These are phyloP conservation scores for Platalea minor DNA, from an alignment of 2,797 vertebrate species.

Conservation along the genomic window DNA sequence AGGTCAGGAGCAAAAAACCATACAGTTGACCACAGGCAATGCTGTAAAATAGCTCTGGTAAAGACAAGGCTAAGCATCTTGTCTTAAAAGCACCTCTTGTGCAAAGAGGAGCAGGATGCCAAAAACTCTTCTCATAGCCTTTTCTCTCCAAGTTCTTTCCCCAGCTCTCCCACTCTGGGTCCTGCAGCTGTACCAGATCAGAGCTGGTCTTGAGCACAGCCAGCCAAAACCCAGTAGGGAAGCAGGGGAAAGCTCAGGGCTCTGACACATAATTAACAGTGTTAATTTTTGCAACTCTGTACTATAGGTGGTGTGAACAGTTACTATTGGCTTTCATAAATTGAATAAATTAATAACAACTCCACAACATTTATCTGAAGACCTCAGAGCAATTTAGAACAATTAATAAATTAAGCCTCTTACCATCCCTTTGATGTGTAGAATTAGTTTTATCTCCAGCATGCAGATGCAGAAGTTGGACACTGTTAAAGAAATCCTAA, in stretches of 20 bases:
- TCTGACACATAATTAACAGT: slow-evolving; percentile 12
- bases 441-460: slow-evolving; percentile 50
- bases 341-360: slow-evolving; percentile 5
- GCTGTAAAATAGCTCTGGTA: background rate
- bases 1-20: background rate
- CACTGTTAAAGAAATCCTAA: background rate
- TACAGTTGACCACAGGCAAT: background rate
- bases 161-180: background rate
- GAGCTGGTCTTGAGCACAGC: background rate
- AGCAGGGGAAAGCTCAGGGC: background rate
- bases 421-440: background rate
- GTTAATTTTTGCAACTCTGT: background rate
- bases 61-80: background rate
- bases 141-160: background rate
- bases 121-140: background rate
- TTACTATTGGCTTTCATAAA: background rate
- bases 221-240: background rate
- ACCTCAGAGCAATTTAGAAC: slow-evolving; percentile 21
- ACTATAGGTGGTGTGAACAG: background rate
- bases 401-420: slow-evolving; percentile 22
- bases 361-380: background rate
- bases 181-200: background rate
- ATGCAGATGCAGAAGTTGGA: slow-evolving; percentile 25
- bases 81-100: background rate
- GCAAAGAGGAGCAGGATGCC: background rate